Evolutionary conservation across 2,888 invertebrate species (phyloP).

Genomic region (Stramonita haemastoma): DNA sequence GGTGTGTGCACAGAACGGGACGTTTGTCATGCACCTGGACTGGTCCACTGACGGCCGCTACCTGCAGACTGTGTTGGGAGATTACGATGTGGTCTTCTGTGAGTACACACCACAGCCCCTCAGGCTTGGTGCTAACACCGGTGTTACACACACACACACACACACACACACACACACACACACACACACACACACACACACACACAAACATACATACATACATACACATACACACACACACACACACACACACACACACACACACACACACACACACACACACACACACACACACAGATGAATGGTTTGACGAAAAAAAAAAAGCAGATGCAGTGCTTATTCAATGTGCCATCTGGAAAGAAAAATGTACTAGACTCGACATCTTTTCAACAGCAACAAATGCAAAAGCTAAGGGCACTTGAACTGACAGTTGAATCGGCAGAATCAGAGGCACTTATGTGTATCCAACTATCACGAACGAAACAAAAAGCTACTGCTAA

Average conservation of each 20-base stretch:
- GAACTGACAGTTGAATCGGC: no score
- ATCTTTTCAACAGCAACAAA: no score
- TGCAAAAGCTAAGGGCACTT: no score
- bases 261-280: neutral
- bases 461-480: no score
- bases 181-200: neutral
- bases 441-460: no score
- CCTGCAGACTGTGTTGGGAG: slow-evolving; percentile 92
- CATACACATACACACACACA: neutral
- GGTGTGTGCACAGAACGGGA: slow-evolving; percentile 46
- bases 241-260: neutral
- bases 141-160: no score
- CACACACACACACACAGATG: neutral
- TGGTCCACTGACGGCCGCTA: slow-evolving; percentile 94
- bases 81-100: slow-evolving; percentile 93
- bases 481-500: no score
- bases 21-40: slow-evolving; percentile 87
- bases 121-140: no score
- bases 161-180: neutral
- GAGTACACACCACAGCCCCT: slow-evolving; percentile 78
- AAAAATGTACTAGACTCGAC: no score
- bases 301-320: neutral
- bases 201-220: neutral
- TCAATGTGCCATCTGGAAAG: no score
- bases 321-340: no score